These are phyloP conservation scores for Lordiphosa clarofinis DNA, from an alignment of 1,140 invertebrate species.

Conservation along the genomic window DNA sequence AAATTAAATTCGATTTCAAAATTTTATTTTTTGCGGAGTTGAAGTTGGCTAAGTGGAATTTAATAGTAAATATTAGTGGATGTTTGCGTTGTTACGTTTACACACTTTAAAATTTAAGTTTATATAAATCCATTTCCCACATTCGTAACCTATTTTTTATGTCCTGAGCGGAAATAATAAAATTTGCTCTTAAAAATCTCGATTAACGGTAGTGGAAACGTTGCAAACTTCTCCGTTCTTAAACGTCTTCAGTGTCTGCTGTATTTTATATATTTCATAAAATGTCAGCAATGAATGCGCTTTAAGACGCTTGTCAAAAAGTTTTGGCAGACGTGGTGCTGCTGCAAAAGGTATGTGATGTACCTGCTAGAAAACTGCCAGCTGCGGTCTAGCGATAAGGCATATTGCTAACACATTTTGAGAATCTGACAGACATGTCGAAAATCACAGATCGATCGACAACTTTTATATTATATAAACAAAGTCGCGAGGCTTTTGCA, in stretches of 20 bases:
- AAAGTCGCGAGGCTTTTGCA: conserved; percentile 21
- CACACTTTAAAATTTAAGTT: no score
- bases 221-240: conserved; percentile 14
- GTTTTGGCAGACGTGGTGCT: conserved; percentile 28
- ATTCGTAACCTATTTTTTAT: no score
- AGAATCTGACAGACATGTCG: conserved; percentile 22
- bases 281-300: conserved; percentile 47
- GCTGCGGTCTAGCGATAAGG: conserved; percentile 54
- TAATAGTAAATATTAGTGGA: no score
- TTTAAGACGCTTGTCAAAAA: conserved; percentile 72
- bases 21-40: no score
- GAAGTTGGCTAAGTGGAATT: no score
- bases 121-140: no score
- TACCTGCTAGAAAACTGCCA: conserved; percentile 12
- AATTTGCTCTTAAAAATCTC: conserved; percentile 49
- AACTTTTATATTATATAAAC: conserved; percentile 28
- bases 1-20: no score
- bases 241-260: neutral
- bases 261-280: conserved; percentile 52
- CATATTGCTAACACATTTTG: conserved; percentile 4
- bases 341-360: conserved; percentile 35
- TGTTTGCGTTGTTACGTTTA: no score
- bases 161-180: conserved; percentile 42
- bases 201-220: conserved; percentile 49
- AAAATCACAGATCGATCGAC: conserved; percentile 19